Percentiles rank a stretch among this genome's conserved stretches.
Evolutionary conservation across 2,888 invertebrate species (phyloP).

Genomic region (Deilephila elpenor): DNA sequence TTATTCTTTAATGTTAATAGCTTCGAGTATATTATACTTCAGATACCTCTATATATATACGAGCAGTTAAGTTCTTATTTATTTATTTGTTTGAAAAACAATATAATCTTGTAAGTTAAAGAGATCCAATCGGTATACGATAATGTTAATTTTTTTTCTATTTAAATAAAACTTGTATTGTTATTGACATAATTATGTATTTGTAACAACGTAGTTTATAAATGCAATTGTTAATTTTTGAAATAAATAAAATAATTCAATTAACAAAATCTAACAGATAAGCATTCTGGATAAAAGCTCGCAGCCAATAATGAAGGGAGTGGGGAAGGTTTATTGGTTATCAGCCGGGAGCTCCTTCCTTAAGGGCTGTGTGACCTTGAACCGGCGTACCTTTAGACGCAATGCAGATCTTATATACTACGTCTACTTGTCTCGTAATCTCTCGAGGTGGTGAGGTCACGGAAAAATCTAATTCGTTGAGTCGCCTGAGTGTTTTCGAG

Average conservation of each 20-base stretch:
- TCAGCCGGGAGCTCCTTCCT: conserved; percentile 48
- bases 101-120: too few species aligned
- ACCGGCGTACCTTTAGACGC: conserved; percentile 52
- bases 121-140: too few species aligned
- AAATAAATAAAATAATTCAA: background rate
- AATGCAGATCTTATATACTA: conserved; percentile 56
- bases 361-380: conserved; percentile 49
- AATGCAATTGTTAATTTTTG: background rate
- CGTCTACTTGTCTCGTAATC: conserved; percentile 28
- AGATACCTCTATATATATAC: too few species aligned
- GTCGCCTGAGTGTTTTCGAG: background rate
- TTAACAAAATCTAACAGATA: background rate
- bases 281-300: background rate
- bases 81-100: too few species aligned
- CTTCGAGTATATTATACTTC: too few species aligned
- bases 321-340: conserved; percentile 29
- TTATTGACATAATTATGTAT: too few species aligned
- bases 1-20: too few species aligned
- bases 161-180: too few species aligned
- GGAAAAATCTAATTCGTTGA: conserved; percentile 4
- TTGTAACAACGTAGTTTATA: too few species aligned
- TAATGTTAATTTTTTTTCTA: too few species aligned
- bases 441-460: conserved; percentile 18
- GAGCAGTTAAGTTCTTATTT: too few species aligned
- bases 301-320: conserved; percentile 7